Conservation (phyloP, 2,113 vertebrate species). For the Probosciger aterrimus region DNA sequence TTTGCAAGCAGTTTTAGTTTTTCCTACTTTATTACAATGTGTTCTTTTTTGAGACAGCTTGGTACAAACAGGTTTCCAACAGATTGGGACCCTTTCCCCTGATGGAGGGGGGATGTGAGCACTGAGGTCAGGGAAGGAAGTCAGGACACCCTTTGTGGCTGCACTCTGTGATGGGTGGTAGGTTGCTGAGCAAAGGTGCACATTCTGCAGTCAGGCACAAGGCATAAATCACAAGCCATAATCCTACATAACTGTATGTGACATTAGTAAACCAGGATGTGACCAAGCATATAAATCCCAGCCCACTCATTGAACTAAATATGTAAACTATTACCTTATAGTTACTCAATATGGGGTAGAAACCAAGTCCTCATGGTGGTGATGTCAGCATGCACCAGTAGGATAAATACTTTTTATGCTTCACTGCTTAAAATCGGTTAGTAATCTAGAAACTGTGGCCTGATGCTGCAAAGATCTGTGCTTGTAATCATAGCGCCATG, state of each 20-base stretch:
- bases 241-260: neutral
- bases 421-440: neutral
- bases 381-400: neutral
- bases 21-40: neutral
- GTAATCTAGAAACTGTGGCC: neutral
- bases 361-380: neutral
- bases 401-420: neutral
- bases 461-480: neutral
- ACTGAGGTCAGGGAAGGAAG: rapidly evolving
- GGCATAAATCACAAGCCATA: neutral
- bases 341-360: neutral
- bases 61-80: neutral
- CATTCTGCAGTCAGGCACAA: neutral
- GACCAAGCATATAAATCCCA: neutral
- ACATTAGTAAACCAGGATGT: neutral
- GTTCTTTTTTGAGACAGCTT: neutral
- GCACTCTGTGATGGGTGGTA: rapidly evolving
- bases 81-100: neutral
- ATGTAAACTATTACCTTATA: neutral
- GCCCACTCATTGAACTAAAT: neutral
- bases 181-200: neutral
- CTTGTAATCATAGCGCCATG: neutral
- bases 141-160: neutral
- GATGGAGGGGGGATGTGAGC: neutral
- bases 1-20: neutral